These are phyloP conservation scores for Pilophorus perplexus DNA, from an alignment of 2,888 invertebrate genomes.

Conservation along the genomic window DNA sequence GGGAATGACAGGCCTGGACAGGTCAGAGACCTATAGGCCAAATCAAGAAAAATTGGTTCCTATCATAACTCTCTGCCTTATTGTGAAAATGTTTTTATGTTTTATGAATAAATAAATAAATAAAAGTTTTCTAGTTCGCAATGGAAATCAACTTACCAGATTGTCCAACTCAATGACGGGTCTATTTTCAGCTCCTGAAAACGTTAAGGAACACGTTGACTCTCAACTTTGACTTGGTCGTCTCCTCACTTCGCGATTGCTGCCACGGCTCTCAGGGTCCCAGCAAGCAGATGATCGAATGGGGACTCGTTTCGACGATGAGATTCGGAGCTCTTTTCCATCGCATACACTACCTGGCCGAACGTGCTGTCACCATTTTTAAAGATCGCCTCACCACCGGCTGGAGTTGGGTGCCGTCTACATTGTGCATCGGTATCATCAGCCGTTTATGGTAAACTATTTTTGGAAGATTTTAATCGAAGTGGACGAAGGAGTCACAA, in stretches of 20 bases:
- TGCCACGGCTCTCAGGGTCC: slow-evolving; percentile 10
- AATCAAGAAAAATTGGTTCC: too few species aligned
- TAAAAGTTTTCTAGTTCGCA: too few species aligned
- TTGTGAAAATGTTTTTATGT: too few species aligned
- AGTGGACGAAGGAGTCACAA: background rate
- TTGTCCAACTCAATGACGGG: too few species aligned
- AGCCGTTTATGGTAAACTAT: slow-evolving; percentile 24
- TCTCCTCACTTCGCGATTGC: background rate
- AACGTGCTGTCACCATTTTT: background rate
- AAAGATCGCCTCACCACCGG: slow-evolving; percentile 19
- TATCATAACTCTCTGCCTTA: too few species aligned
- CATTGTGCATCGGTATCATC: slow-evolving; percentile 16
- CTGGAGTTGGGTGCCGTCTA: slow-evolving; percentile 4
- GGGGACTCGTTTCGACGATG: slow-evolving; percentile 16
- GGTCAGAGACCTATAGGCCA: too few species aligned
- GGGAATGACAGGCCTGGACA: too few species aligned
- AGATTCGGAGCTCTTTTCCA: slow-evolving; percentile 17
- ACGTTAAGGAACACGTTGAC: background rate
- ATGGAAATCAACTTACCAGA: too few species aligned
- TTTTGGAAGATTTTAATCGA: background rate
- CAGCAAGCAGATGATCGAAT: slow-evolving; percentile 5
- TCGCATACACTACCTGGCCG: slow-evolving; percentile 1
- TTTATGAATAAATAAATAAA: too few species aligned
- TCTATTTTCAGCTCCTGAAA: slow-evolving; percentile 31
- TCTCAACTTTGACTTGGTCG: background rate